These are phyloP conservation scores for Naja naja DNA, from an alignment of 2,113 vertebrate genomes.

Conservation along the genomic window DNA sequence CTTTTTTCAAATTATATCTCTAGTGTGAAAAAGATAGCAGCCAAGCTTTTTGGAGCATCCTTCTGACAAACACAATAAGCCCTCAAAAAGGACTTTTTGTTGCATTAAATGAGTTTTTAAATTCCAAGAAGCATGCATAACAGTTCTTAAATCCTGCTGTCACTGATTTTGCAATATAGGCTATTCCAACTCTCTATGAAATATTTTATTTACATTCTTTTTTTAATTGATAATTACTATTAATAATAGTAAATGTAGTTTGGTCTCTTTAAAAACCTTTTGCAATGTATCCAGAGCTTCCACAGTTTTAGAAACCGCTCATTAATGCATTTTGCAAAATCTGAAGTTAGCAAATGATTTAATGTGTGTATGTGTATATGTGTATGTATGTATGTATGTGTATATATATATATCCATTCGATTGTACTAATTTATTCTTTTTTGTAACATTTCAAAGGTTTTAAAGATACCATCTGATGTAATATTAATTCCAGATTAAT, in stretches of 20 bases:
- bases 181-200: background rate
- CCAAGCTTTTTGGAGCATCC: background rate
- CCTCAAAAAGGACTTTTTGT: background rate
- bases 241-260: background rate
- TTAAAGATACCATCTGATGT: background rate
- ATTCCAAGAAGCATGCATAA: background rate
- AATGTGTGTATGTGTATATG: background rate
- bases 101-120: background rate
- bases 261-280: background rate
- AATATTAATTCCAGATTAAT: background rate
- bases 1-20: background rate
- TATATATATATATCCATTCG: background rate
- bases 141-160: background rate
- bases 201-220: background rate
- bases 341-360: background rate
- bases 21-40: background rate
- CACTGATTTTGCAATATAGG: background rate
- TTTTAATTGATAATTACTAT: background rate
- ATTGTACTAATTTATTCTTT: background rate
- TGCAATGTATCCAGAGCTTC: background rate
- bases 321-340: background rate
- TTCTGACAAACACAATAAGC: background rate
- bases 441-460: background rate
- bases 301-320: background rate
- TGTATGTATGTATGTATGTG: no score